Percentiles rank a stretch among this genome's conserved stretches.
These are phyloP conservation scores for Theonella swinhoei DNA, from an alignment of 37 sponge, comb jelly and placozoan genomes.

Conservation along the genomic window DNA sequence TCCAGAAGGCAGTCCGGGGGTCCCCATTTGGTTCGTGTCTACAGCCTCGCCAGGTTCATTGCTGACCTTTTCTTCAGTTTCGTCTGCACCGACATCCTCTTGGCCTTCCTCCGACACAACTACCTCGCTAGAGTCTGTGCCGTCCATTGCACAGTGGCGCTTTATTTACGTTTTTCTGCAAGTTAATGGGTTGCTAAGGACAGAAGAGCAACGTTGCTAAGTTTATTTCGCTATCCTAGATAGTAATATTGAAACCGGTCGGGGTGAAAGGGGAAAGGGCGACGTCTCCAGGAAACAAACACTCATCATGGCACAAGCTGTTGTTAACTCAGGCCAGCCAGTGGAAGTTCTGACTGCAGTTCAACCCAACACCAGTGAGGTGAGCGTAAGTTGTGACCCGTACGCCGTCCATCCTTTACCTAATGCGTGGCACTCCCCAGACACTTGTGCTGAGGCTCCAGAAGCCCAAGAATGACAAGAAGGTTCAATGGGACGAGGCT, in stretches of 20 bases:
- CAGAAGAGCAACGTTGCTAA: background rate
- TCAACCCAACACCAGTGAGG: no score
- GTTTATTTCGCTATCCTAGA: background rate
- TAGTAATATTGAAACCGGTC: background rate
- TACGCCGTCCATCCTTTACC: no score
- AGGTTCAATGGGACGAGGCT: slow-evolving; percentile 90
- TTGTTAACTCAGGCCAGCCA: background rate
- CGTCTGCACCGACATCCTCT: background rate
- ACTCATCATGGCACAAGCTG: background rate
- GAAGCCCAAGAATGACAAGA: slow-evolving; percentile 81
- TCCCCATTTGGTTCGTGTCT: no score
- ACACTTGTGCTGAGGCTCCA: slow-evolving; percentile 57
- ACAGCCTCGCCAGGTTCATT: background rate
- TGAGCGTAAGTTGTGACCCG: no score
- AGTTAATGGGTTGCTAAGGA: background rate
- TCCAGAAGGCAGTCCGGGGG: no score
- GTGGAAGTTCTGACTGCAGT: background rate
- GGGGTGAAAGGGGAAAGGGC: background rate
- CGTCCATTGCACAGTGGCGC: no score
- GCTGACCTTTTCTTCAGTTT: background rate
- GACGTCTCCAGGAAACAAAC: background rate
- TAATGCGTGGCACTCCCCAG: no score
- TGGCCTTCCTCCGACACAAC: background rate
- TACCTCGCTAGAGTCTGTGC: no score
- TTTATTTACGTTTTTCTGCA: no score